Base-by-base conservation (phyloP, 2,888 invertebrate genomes). In the Galeruca laticollis region DNA sequence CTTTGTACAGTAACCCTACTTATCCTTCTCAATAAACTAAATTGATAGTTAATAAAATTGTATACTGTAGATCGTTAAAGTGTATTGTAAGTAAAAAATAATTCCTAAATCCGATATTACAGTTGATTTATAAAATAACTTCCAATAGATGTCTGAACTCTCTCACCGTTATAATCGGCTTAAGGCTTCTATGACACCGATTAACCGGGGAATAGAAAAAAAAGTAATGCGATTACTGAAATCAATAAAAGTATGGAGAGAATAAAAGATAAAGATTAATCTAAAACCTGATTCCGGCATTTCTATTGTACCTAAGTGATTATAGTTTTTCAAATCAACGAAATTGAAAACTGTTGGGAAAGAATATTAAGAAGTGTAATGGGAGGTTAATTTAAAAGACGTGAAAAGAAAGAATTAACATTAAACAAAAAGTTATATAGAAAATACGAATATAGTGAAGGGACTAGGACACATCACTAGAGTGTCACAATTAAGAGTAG, bases 141-240 rank as follows among this genome's bases (percentile, higher is more conserved):
- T 47, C 47, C 8, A 47, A 47, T 47, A 47, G 9, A 47, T 47
- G 47, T 18, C 47, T 47, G 18, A 47, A 47, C 47, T 15, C 18
- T 47, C 13, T 47, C 47, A 9, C 47, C 18, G 47, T 18, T 47
- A 18, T 47, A 47, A 47, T 47, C 47, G 18, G 47, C 47, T 47
- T 18, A 47, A n/a, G 15, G 47, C 47, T 47, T 47, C 47, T 15
- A 47, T 47, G 47, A 47, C 47, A 47, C 47, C 47, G 47, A 47
- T 47, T 47, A 47, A 47, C 47, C 10, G 47, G 15, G 2, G 47
- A 15, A 47, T 47, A 47, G 26, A 26, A 26, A 47, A 47, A 47
- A 47, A 47, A 18, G 18, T 15, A 9, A 47, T 47, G 9, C 18
- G 47, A 47, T 47, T 47, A 47, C 47, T 47, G 47, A 18, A 47